Conservation (phyloP, 2,888 invertebrate species). For the Xylophagus ater region DNA sequence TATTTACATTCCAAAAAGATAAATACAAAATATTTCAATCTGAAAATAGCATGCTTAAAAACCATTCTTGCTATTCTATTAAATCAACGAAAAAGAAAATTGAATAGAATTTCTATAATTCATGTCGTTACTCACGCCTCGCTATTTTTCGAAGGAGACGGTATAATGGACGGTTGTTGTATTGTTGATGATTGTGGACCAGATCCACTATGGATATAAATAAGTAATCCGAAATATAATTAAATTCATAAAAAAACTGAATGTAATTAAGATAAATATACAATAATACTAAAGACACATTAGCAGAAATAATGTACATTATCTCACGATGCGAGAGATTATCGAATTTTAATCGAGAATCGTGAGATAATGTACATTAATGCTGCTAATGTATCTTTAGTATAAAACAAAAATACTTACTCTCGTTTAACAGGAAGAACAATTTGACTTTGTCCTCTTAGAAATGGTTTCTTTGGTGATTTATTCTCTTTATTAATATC, state of each 20-base stretch:
- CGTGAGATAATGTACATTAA: neutral
- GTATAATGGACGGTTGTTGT: slow-evolving; percentile 4
- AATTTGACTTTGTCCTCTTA: slow-evolving; percentile 33
- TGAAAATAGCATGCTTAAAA: no score
- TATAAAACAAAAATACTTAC: slow-evolving; percentile 27
- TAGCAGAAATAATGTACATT: no score
- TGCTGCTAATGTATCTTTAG: no score
- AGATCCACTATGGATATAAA: slow-evolving; percentile 15
- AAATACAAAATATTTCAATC: no score
- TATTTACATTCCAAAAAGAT: no score
- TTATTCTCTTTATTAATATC: slow-evolving; percentile 32
- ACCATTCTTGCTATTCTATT: no score
- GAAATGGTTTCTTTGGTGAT: slow-evolving; percentile 29
- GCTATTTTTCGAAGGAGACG: slow-evolving; percentile 11
- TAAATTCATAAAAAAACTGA: slow-evolving; percentile 11
- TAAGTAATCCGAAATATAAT: slow-evolving; percentile 19
- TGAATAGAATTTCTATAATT: no score
- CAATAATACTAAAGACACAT: no score
- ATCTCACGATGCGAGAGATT: no score
- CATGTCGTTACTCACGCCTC: slow-evolving; percentile 18
- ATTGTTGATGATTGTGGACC: slow-evolving; percentile 9
- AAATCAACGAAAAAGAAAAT: no score
- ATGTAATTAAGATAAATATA: no score
- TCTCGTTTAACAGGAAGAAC: slow-evolving; percentile 30
- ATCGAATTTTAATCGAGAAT: no score